Evolutionary conservation across 37 sponge, comb jelly and placozoan species (phyloP), one percentile per base, ranked within the genome.

Genomic region (Cladorhizidae sp.): DNA sequence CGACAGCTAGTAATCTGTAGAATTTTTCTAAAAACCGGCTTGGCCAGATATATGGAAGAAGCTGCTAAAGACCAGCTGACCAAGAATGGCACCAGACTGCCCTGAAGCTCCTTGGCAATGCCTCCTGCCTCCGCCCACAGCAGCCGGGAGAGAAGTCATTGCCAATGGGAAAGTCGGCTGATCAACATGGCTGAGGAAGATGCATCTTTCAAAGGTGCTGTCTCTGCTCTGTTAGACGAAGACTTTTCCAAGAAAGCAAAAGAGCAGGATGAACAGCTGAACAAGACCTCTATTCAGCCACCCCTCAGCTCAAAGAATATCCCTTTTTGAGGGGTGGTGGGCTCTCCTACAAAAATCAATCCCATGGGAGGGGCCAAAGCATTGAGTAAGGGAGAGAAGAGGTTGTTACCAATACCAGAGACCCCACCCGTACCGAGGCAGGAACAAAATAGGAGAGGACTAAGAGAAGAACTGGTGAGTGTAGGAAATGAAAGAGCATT

Each of bases 181-280:
- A 21, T 22, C 1, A n/a, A 67, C 12, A 33, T 79, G 54, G 70
- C 45, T 15, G 20, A 67, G 35, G 38, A 68, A 18, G 80, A 79
- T 31, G 33, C 26, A 21, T 3, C 36, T 14, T 77, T 36, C 42
- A 33, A 43, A 36, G n/a, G 12, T n/a, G n/a, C n/a, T n/a, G n/a
- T n/a, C n/a, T n/a, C n/a, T n/a, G 68, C 64, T 58, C n/a, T 82
- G 2, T 82, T 82, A 45, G 83, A 74, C 15, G 65, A 82, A 7
- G 67, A 40, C 1, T 82, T 82, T 67, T 25, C 26, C 21, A 63
- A 68, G 25, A 45, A 50, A 39, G 57, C 69, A 15, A 73, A 68
- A 37, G 83, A 73, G 32, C 39, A 54, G 52, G 74, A 51, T 7
- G 83, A 82, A 20, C 25, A 73, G 45, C 50, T 54, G 38, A 51